Conservation (phyloP, 1,140 invertebrate genomes). For the Tetramorium alpestre region DNA sequence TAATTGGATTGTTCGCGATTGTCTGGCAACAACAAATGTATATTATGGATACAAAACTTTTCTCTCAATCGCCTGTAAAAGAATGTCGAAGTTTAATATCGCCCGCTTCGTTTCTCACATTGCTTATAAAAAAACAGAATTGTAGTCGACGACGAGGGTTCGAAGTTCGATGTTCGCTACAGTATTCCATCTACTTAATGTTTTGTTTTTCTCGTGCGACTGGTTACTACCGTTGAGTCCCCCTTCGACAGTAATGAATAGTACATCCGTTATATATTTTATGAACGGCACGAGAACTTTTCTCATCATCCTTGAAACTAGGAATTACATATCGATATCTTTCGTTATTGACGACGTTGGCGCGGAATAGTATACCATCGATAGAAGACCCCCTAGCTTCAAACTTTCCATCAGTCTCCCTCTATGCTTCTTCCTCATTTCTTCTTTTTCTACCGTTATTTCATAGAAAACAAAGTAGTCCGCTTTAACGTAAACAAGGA, state of each 20-base stretch:
- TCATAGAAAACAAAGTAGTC: slow-evolving; percentile 5
- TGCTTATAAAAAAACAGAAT: slow-evolving; percentile 50
- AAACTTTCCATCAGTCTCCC: slow-evolving; percentile 48
- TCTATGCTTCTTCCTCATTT: slow-evolving; percentile 3
- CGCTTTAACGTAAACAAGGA: slow-evolving; percentile 25
- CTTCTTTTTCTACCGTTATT: neutral
- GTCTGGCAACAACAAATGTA: neutral
- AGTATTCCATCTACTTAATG: slow-evolving; percentile 57
- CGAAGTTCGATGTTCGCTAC: slow-evolving; percentile 55
- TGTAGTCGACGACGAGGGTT: slow-evolving; percentile 40
- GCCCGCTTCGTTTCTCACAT: slow-evolving; percentile 24
- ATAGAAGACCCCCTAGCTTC: slow-evolving; percentile 38
- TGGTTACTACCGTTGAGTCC: slow-evolving; percentile 32
- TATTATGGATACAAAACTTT: slow-evolving; percentile 8
- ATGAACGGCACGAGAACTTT: slow-evolving; percentile 63
- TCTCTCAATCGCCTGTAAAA: neutral
- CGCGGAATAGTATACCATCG: slow-evolving; percentile 45
- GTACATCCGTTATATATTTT: slow-evolving; percentile 60
- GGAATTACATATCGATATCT: slow-evolving; percentile 63
- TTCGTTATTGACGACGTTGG: slow-evolving; percentile 51
- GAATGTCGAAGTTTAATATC: slow-evolving; percentile 35
- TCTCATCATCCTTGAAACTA: slow-evolving; percentile 63
- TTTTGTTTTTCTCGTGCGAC: slow-evolving; percentile 57
- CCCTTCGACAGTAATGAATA: slow-evolving; percentile 58
- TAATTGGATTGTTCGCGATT: neutral